Base-by-base conservation (phyloP, 2,888 invertebrate species). In the Lampropteryx suffumata region DNA sequence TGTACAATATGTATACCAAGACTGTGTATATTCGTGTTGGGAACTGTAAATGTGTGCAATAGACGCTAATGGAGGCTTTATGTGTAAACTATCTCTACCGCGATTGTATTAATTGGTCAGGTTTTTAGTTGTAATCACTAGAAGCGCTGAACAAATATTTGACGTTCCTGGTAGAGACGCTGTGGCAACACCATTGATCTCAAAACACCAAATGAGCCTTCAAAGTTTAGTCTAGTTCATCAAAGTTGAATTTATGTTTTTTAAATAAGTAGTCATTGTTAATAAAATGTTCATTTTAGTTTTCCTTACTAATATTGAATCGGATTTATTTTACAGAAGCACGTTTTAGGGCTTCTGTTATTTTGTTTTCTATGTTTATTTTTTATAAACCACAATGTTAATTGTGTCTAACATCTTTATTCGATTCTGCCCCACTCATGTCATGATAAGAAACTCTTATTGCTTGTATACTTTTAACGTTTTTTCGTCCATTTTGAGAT, bases 301-400 rank as follows among this genome's bases (percentile, higher is more conserved):
- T 43, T 44, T 26, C 32, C 24, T 35, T 36, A 35, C 29, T 32
- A 34, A 41, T 40, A 30, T 34, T 43, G 17, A 47, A 17, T 39
- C 33, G 42, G 46, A 47, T 46, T 50, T 51, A 49, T 56, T 52
- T 46, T 48, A 32, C 36, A 43, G 57, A 55, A 68, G 77, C 76
- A 76, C 78, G 78, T 79, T 79, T 79, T 79, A 79, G 78, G 78
- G 78, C 78, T 78, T 62, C 55, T 50, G 41, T 55, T 53, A n/a
- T 53, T 27, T 13, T 26, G n/a, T 21, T 39, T 47, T 55, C 64
- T 55, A 53, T 56, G 59, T 33, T n/a, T n/a, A n/a, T n/a, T n/a
- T 41, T 13, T 26, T 46, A 34, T 37, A 21, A 36, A 12, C 17
- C 26, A n/a, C 17, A 17, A 3, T 17, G 2, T 17, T 17, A 3